Evolutionary conservation across 2,113 vertebrate genomes (phyloP).

Genomic region (Pelusios castaneus): DNA sequence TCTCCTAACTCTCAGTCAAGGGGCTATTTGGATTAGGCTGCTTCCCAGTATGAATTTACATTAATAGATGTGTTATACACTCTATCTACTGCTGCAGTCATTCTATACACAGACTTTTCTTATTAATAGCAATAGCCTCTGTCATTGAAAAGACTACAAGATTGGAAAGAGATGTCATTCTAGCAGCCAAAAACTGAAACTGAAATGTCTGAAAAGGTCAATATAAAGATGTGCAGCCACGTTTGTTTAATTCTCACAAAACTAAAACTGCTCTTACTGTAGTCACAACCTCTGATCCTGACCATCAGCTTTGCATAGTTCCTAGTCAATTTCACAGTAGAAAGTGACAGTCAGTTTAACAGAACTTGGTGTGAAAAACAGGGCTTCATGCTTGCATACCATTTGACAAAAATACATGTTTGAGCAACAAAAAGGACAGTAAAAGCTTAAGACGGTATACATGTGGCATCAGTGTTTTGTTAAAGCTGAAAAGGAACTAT

Average conservation of each 20-base stretch:
- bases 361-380: not conserved
- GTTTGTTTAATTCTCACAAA: conserved; percentile 8
- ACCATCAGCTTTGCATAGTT: not conserved
- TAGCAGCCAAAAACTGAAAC: conserved; percentile 12
- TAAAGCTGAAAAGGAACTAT: not conserved
- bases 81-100: not conserved
- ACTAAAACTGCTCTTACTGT: not conserved
- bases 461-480: not conserved
- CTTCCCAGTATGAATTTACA: not conserved
- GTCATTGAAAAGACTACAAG: not conserved
- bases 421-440: not conserved
- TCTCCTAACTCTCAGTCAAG: not conserved
- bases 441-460: not conserved
- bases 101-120: conserved; percentile 2
- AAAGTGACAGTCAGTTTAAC: not conserved
- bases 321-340: not conserved
- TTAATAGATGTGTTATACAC: not conserved
- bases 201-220: not conserved
- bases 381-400: not conserved
- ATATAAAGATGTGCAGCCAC: not conserved
- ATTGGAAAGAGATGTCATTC: not conserved
- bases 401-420: not conserved
- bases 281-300: not conserved
- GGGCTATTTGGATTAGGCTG: not conserved
- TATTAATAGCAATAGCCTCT: not conserved